A percentile compares a stretch with the other conserved stretches of the same genome.
These are phyloP conservation scores for Ramphastos sulfuratus DNA, from an alignment of 2,113 vertebrate species.

Conservation along the genomic window DNA sequence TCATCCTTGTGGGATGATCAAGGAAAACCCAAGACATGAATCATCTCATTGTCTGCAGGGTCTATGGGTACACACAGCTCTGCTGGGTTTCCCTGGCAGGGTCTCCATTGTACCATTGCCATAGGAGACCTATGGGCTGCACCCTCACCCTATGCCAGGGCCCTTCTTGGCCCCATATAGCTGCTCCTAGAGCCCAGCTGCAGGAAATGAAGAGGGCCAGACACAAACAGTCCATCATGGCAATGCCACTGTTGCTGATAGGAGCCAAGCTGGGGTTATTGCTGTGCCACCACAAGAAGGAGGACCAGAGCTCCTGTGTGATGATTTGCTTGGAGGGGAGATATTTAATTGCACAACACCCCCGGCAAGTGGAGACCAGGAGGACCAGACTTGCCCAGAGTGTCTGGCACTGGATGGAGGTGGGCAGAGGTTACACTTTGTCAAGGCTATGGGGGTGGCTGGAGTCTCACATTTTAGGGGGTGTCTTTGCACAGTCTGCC, in stretches of 20 bases:
- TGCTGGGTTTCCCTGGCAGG: background rate
- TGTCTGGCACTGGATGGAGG: background rate
- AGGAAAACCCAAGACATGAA: background rate
- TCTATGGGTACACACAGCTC: background rate
- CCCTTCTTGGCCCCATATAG: background rate
- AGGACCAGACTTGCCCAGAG: background rate
- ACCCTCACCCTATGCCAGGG: background rate
- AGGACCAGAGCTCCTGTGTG: background rate
- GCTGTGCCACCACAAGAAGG: accelerated
- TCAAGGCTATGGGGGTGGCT: background rate
- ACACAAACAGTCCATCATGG: background rate
- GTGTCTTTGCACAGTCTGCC: background rate
- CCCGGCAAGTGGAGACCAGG: too few relatives aligned
- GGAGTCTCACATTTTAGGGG: background rate
- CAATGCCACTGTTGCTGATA: background rate
- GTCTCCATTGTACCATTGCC: background rate
- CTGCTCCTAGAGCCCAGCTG: background rate
- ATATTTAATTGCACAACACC: background rate
- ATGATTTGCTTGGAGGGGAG: background rate
- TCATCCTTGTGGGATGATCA: background rate
- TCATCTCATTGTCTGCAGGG: background rate
- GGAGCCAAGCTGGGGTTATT: background rate
- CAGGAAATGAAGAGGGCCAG: background rate
- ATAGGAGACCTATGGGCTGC: background rate
- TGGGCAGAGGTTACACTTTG: background rate